Evolutionary conservation across 1,140 invertebrate genomes (phyloP).

Genomic region (Microplitis mediator): DNA sequence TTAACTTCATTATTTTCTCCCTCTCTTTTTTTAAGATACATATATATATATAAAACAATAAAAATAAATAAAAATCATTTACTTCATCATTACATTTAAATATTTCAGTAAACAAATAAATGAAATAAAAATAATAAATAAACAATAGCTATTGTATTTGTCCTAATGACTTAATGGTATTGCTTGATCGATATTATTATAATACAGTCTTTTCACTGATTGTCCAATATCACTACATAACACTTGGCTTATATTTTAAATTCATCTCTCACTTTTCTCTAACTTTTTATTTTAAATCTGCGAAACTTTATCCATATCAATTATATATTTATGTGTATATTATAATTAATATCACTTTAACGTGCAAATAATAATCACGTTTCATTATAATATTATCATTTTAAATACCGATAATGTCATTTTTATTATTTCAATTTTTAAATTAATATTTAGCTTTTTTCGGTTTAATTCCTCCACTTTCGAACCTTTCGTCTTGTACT

Average conservation of each 20-base stretch:
- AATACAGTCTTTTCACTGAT: conserved; percentile 64
- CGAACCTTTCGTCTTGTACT: conserved; percentile 11
- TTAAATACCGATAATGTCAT: background rate
- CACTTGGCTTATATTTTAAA: conserved; percentile 28
- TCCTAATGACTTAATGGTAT: conserved; percentile 41
- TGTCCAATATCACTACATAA: conserved; percentile 62
- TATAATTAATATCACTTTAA: conserved; percentile 63
- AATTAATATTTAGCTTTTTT: too few species aligned
- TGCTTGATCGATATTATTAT: conserved; percentile 58
- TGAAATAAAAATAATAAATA: too few species aligned
- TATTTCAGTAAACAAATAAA: too few species aligned
- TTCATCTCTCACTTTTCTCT: background rate
- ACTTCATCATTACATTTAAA: too few species aligned
- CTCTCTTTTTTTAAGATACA: background rate
- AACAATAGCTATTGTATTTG: too few species aligned
- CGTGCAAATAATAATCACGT: conserved; percentile 42
- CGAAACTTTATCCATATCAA: conserved; percentile 33
- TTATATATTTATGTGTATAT: conserved; percentile 39
- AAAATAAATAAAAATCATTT: background rate
- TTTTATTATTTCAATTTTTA: too few species aligned
- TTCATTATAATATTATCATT: background rate
- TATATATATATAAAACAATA: too few species aligned
- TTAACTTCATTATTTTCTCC: conserved; percentile 17
- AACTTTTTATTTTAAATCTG: conserved; percentile 25
- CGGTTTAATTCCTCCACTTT: background rate